Percentiles rank a stretch among this genome's conserved stretches.
phyloP scores from a whole-genome alignment of 2,888 invertebrate species.

The Diabrotica balteata region DNA sequence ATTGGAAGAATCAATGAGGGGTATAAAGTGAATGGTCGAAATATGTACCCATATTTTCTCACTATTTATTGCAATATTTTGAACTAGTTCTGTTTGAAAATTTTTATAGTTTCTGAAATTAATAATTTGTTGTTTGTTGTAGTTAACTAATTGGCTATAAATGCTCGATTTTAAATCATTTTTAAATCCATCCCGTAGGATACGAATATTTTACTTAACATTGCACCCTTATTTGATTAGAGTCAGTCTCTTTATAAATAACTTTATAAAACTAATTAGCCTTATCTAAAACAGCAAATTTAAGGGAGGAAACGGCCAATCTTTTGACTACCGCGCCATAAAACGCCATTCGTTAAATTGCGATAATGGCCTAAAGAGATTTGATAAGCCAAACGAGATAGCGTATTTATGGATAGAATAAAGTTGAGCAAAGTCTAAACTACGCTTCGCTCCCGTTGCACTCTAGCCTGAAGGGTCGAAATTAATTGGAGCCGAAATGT shows the following conservation, averaged over 20 bases:
- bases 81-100: background rate
- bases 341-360: slow-evolving; percentile 58
- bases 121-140: background rate
- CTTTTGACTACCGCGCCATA: slow-evolving; percentile 49
- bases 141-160: background rate
- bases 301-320: slow-evolving; percentile 16
- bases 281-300: slow-evolving; percentile 24
- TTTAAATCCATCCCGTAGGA: too few relatives aligned
- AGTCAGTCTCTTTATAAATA: background rate
- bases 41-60: too few relatives aligned
- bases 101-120: background rate
- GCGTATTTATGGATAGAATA: slow-evolving; percentile 58
- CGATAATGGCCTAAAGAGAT: slow-evolving; percentile 60
- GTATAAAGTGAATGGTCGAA: too few relatives aligned
- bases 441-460: slow-evolving; percentile 54
- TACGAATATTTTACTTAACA: too few relatives aligned
- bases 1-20: too few relatives aligned
- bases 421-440: slow-evolving; percentile 45
- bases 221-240: too few relatives aligned
- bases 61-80: too few relatives aligned
- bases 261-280: slow-evolving; percentile 16
- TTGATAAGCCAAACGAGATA: slow-evolving; percentile 58
- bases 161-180: too few relatives aligned
- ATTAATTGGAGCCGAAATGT: slow-evolving; percentile 55
- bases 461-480: slow-evolving; percentile 52